A percentile compares a stretch with the other conserved stretches of the same genome.
Evolutionary conservation across 2,113 vertebrate species (phyloP).

Genomic region (Bufo bufo): DNA sequence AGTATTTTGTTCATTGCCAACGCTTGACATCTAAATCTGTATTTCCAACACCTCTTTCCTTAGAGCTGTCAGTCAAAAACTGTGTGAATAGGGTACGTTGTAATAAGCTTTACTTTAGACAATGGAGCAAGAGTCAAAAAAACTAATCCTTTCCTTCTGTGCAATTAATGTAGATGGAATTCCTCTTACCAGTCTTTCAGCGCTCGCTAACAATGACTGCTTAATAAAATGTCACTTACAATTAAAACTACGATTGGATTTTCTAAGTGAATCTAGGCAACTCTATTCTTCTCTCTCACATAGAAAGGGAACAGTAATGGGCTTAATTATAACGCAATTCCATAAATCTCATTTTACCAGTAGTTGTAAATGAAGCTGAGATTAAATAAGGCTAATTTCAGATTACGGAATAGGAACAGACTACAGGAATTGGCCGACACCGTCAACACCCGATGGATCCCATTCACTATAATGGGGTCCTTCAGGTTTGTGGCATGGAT

Average conservation of each 20-base stretch:
- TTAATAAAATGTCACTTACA: slow-evolving; percentile 45
- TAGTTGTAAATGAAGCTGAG: background rate
- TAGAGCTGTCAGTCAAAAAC: background rate
- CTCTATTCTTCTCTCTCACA: slow-evolving; percentile 17
- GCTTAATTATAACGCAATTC: slow-evolving; percentile 16
- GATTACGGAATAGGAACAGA: too few relatives aligned
- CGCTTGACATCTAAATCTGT: background rate
- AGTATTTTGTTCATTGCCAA: background rate
- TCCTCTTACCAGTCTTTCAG: slow-evolving; percentile 1
- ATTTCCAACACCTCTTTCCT: background rate
- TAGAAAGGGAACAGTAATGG: slow-evolving; percentile 20
- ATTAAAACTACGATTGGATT: slow-evolving; percentile 27
- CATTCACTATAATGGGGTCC: too few relatives aligned
- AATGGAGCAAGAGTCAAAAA: background rate
- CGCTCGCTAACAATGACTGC: slow-evolving; percentile 17
- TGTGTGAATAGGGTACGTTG: background rate
- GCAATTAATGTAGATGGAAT: background rate
- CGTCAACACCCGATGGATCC: too few relatives aligned
- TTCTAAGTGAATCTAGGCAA: slow-evolving; percentile 7
- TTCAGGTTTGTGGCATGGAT: too few relatives aligned
- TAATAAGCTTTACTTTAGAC: slow-evolving; percentile 6
- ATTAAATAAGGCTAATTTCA: background rate
- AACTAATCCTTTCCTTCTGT: slow-evolving; percentile 1
- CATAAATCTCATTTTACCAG: slow-evolving; percentile 13
- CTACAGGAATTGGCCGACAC: too few relatives aligned